Evolutionary conservation across 1,140 invertebrate genomes (phyloP), one percentile per base, ranked within the genome.

Genomic region (Drosophila tristis): DNA sequence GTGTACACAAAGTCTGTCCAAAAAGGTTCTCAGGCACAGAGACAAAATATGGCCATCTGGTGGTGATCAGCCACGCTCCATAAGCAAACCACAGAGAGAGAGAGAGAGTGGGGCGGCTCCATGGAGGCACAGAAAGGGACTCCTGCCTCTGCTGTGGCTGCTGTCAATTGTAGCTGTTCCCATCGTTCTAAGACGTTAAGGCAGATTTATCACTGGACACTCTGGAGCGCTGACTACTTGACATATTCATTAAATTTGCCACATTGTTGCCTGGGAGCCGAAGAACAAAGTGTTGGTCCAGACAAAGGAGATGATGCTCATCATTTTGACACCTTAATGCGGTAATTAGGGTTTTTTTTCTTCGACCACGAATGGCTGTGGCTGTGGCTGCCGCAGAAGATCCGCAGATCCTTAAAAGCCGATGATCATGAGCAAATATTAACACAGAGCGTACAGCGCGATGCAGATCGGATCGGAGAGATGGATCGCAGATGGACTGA

Each of bases 281-380:
- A 58, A 53, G 49, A 48, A 66, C 64, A 20, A 11, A 35, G 31
- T 9, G 31, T 3, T 35, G 31, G 31, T 44, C 56, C 55, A 72
- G 63, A 75, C 74, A 76, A 76, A 78, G 81, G 63, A 57, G 64
- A 49, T 49, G 81, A 81, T 87, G 80, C 72, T 62, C 79, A 90
- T 89, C 81, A 84, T 90, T 90, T 90, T 90, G 87, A 90, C 87
- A 90, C 82, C 79, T 90, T 90, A 90, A 90, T 90, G 82, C 87
- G 73, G 87, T 90, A 90, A 90, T 90, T 90, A 90, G 87, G 87
- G 87, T 84, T 80, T 78, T 62, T 64, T 64, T 67, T 20, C 20
- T 20, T 20, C 8, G 49, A 9, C 8, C 43, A 13, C 31, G 29
- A 45, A 42, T 67, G 9, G 60, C 65, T 48, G 35, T 61, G 9